Base-by-base conservation (phyloP, 2,888 invertebrate species). In the Psylliodes chrysocephalus region DNA sequence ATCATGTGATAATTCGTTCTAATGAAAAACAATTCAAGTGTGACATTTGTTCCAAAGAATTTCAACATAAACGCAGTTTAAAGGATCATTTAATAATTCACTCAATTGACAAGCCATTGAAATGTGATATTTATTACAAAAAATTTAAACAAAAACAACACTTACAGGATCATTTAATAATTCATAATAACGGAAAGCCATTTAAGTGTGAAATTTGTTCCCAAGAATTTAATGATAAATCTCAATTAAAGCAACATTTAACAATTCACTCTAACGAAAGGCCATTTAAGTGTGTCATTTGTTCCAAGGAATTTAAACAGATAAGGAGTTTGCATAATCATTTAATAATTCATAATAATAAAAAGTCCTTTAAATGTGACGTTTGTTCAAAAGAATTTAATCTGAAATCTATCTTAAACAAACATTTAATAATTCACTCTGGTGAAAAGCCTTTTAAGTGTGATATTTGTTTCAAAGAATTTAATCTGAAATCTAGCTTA, bases 181-280 rank as follows among this genome's bases (percentile, higher is more conserved):
- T 22, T 4, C 22, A 22, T 6, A 33, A 30, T n/a, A 33, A 33
- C 17, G 33, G 33, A 19, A 51, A 33, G 14, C 51, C 51, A 0
- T 51, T 33, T 33, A 30, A 51, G 6, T 57, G 57, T n/a, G 10
- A n/a, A 19, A 8, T 57, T 22, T 57, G 57, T 40, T 15, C 49
- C 1, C 33, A 46, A 15, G 17, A 14, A 19, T 57, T 47, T 17
- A 22, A 17, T 1, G 47, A 47, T 10, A 35, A 40, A 8, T 35
- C 22, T 1, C 25, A 47, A 22, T 25, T 57, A 22, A 47, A 25
- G 7, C 38, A 33, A 6, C 57, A 57, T 8, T 15, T 25, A 12
- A 35, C n/a, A 10, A 33, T 33, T 14, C 51, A 51, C n/a, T 14
- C 12, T n/a, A 51, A 30, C n/a, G 53, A 53, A 14, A 35, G 38